Evolutionary conservation across 2,797 vertebrate species (phyloP).

Genomic region (Denticeps clupeoides): DNA sequence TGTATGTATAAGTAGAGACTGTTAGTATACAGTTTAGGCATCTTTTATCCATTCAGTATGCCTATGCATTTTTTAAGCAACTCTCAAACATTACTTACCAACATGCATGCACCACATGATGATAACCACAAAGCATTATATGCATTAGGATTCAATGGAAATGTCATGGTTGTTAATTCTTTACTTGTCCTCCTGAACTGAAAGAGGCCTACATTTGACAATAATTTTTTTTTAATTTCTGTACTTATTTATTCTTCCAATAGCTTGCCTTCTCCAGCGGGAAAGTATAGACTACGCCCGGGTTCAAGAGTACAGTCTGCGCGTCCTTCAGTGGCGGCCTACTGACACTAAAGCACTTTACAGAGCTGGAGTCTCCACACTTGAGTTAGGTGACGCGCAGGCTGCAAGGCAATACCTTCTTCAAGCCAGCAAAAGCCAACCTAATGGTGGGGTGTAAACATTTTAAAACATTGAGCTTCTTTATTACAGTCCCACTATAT

Average conservation of each 20-base stretch:
- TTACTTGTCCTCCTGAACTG: too few species aligned
- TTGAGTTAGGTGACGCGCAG: conserved; percentile 72
- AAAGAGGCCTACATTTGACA: too few species aligned
- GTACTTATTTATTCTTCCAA: background rate
- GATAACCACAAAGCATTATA: too few species aligned
- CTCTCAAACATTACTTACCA: too few species aligned
- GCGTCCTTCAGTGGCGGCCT: conserved; percentile 65
- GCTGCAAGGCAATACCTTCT: conserved; percentile 64
- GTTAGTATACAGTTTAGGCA: too few species aligned
- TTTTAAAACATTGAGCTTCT: background rate
- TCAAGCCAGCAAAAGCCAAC: conserved; percentile 62
- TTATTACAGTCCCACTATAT: background rate
- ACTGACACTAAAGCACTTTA: conserved; percentile 76
- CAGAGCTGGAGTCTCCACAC: conserved; percentile 72
- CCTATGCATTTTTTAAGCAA: too few species aligned
- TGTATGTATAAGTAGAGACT: too few species aligned
- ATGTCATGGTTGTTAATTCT: too few species aligned
- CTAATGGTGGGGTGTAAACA: conserved; percentile 60
- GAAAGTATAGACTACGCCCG: conserved; percentile 66
- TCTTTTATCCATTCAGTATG: too few species aligned
- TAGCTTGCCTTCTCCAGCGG: conserved; percentile 79
- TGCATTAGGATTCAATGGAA: too few species aligned
- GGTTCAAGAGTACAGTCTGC: conserved; percentile 74
- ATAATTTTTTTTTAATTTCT: too few species aligned
- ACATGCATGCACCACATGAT: too few species aligned